These are phyloP conservation scores for Lasioglossum baleicum DNA, from an alignment of 1,140 invertebrate genomes.

Conservation along the genomic window DNA sequence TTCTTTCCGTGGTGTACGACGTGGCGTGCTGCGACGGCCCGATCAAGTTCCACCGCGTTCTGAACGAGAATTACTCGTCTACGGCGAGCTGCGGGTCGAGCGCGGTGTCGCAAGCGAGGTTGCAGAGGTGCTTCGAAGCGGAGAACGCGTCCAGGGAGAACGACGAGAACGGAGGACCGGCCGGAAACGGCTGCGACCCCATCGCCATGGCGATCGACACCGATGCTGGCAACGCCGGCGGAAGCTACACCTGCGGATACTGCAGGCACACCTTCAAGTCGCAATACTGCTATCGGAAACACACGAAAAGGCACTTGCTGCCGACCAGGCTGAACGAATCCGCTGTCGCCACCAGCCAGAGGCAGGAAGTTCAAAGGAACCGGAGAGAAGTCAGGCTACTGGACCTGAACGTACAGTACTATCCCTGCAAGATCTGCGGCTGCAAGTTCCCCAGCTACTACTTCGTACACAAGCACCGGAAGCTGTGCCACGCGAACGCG, in stretches of 20 bases:
- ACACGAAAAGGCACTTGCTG: conserved; percentile 86
- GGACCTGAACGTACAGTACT: conserved; percentile 93
- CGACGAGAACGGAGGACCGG: conserved; percentile 65
- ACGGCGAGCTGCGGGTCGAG: conserved; percentile 21
- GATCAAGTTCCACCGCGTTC: conserved; percentile 88
- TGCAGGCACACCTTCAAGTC: conserved; percentile 91
- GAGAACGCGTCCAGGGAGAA: conserved; percentile 65
- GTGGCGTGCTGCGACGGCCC: conserved; percentile 93
- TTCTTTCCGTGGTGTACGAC: conserved; percentile 84
- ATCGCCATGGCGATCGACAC: conserved; percentile 33
- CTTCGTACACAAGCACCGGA: conserved; percentile 94
- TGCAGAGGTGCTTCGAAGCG: conserved; percentile 44
- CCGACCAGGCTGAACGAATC: conserved; percentile 68
- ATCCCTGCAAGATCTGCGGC: conserved; percentile 94
- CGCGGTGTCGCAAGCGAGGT: conserved; percentile 44
- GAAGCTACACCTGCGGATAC: conserved; percentile 85
- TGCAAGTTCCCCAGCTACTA: conserved; percentile 96
- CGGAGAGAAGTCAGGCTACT: conserved; percentile 83
- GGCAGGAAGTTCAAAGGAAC: conserved; percentile 46
- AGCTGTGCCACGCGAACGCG: conserved; percentile 87
- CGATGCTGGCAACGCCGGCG: conserved; percentile 23
- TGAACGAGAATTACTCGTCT: conserved; percentile 86
- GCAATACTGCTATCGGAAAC: conserved; percentile 90
- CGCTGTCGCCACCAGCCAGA: not conserved
- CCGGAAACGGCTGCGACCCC: not conserved